These are phyloP conservation scores for Clitarchus hookeri DNA, from an alignment of 2,888 invertebrate species.

Conservation along the genomic window DNA sequence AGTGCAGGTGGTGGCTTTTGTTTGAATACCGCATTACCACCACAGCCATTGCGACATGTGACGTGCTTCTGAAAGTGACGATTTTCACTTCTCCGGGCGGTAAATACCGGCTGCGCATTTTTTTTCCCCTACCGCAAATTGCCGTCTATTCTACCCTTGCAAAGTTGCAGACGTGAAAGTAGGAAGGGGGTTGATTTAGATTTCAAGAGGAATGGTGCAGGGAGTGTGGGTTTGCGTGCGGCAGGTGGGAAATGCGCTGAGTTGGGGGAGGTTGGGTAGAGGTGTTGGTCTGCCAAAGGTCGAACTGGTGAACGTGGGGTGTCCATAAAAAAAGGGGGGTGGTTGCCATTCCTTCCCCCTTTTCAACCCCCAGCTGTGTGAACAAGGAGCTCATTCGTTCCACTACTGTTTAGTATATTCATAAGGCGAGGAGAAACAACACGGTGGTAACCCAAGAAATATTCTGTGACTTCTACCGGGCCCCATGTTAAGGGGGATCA, in stretches of 20 bases:
- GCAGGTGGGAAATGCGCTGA: not conserved
- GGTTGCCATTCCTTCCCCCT: not conserved
- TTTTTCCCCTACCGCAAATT: not conserved
- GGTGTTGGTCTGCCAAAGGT: not conserved
- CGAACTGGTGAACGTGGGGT: not conserved
- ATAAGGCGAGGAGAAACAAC: too few relatives aligned
- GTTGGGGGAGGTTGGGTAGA: not conserved
- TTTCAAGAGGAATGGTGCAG: not conserved
- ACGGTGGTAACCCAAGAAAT: too few relatives aligned
- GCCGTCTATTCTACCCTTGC: not conserved
- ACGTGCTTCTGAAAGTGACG: not conserved
- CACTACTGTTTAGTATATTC: not conserved
- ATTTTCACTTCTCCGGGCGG: not conserved
- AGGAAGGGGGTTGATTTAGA: not conserved
- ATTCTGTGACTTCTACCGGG: too few relatives aligned
- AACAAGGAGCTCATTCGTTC: not conserved
- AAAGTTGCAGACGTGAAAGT: not conserved
- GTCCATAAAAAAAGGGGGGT: too few relatives aligned
- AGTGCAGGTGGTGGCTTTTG: too few relatives aligned
- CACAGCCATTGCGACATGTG: not conserved
- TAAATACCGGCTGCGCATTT: not conserved
- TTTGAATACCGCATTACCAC: not conserved
- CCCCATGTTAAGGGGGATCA: too few relatives aligned
- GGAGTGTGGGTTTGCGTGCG: not conserved
- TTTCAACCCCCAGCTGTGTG: not conserved